Evolutionary conservation across 1,140 invertebrate species (phyloP).

Genomic region (Drosophila leontia): DNA sequence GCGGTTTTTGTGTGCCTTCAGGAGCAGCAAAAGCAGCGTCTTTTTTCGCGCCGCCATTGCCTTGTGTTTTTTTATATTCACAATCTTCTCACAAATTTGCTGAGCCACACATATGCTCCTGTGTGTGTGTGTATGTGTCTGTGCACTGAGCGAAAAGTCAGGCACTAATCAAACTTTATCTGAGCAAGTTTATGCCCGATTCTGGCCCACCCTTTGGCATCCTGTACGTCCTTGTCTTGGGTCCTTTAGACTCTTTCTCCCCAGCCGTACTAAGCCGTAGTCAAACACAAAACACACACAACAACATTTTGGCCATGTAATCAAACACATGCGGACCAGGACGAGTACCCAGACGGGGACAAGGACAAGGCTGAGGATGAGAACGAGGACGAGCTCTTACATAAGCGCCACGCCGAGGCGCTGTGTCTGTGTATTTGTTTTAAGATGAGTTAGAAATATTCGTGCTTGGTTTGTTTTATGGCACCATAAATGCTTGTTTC

Average conservation of each 20-base stretch:
- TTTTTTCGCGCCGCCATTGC: constrained; percentile 49
- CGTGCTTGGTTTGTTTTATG: constrained; percentile 80
- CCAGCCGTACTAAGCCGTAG: constrained; percentile 15
- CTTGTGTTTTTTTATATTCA: constrained; percentile 59
- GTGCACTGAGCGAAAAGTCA: constrained; percentile 43
- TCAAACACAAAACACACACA: constrained; percentile 38
- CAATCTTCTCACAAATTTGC: constrained; percentile 68
- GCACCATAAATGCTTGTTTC: constrained; percentile 81
- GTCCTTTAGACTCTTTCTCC: constrained; percentile 12
- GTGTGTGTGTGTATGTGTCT: not conserved
- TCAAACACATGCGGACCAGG: constrained; percentile 51
- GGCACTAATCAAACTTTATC: constrained; percentile 61
- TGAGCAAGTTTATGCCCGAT: constrained; percentile 41
- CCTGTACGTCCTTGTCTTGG: constrained; percentile 4
- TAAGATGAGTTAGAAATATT: constrained; percentile 80
- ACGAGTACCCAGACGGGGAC: constrained; percentile 7
- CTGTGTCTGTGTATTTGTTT: constrained; percentile 53
- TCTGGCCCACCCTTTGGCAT: constrained; percentile 11
- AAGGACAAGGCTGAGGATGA: constrained; percentile 10
- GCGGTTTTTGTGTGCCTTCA: constrained; percentile 61
- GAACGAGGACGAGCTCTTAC: constrained; percentile 15
- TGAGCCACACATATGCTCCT: constrained; percentile 32
- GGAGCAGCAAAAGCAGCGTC: constrained; percentile 22
- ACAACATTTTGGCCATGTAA: constrained; percentile 48
- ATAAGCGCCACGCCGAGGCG: constrained; percentile 4